Evolutionary conservation across 2,888 invertebrate species (phyloP), one percentile per base, ranked within the genome.

Genomic region (Cremastobaeus sp.): DNA sequence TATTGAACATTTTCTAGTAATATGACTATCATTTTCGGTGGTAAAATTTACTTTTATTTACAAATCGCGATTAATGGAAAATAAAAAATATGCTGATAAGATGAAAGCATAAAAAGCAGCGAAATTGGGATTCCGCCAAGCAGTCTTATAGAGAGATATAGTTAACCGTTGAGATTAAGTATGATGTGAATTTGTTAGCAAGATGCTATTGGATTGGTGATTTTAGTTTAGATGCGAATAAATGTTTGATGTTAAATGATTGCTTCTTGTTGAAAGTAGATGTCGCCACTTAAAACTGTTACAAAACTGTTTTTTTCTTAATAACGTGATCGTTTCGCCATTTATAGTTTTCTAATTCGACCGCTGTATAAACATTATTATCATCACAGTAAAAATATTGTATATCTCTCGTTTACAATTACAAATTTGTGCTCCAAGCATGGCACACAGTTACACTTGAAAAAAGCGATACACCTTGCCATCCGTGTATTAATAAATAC

Each of bases 371-470:
- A 88, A 87, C 86, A 87, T 87, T 87, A 87, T 87, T 86, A 87
- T 87, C 87, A 87, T 87, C 87, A 87, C 87, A 88, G 87, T 87
- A 87, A 87, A 87, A 85, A 85, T 85, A 85, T 85, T 83, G 82
- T 78, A 80, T 82, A 80, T 83, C 78, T 80, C 74, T 77, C 77
- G 35, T 76, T 62, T 62, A 6, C 57, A 71, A 70, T 81, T 80
- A 83, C 64, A 79, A 82, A 83, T 77, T 80, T 79, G 80, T 79
- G 79, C 79, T 65, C 57, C 59, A 70, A 73, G 74, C 74, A 77
- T 57, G 69, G 45, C 73, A 76, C 68, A 66, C 60, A 62, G 0
- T 32, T 73, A 15, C 48, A 71, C 70, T 54, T 65, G 60, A 47
- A 25, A 39, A 14, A 66, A 70, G 64, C 55, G 62, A 69, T 66